A percentile compares a stretch with the other conserved stretches of the same genome.
These are phyloP conservation scores for Diphyllodes magnificus DNA, from an alignment of 2,113 vertebrate species.

Conservation along the genomic window DNA sequence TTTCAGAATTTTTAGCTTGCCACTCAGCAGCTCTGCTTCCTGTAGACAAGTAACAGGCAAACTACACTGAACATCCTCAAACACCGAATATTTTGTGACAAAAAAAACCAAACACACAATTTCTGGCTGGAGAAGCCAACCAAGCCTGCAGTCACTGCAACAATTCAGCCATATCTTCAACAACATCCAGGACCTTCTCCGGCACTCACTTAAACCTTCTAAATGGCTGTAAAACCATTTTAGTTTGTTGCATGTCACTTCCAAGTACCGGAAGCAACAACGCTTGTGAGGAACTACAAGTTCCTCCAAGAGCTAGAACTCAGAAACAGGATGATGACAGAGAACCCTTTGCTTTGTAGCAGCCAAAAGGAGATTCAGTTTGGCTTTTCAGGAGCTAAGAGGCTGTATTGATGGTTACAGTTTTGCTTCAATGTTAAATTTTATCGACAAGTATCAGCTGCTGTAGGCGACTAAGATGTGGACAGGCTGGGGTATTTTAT, in stretches of 20 bases:
- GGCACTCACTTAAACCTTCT: neutral
- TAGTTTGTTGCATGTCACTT: neutral
- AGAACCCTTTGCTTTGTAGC: neutral
- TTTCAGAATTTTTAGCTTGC: neutral
- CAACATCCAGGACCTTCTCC: neutral
- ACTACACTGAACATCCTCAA: neutral
- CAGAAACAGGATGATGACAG: neutral
- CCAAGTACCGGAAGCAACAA: neutral
- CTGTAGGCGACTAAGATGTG: neutral
- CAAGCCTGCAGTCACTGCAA: neutral
- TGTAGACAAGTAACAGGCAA: neutral
- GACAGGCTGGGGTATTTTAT: neutral
- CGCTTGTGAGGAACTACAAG: neutral
- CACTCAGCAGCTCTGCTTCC: neutral
- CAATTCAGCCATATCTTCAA: fast-evolving
- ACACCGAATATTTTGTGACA: neutral
- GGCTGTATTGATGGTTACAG: neutral
- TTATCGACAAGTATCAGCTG: neutral
- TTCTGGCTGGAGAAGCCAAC: neutral
- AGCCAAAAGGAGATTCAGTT: neutral
- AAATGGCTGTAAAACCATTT: neutral
- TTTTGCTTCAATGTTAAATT: neutral
- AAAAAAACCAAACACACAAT: neutral
- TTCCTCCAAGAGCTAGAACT: neutral
- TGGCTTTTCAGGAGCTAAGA: neutral